Percentiles rank a stretch among this genome's conserved stretches.
phyloP scores from a whole-genome alignment of 2,888 invertebrate species.

The Timema cristinae region DNA sequence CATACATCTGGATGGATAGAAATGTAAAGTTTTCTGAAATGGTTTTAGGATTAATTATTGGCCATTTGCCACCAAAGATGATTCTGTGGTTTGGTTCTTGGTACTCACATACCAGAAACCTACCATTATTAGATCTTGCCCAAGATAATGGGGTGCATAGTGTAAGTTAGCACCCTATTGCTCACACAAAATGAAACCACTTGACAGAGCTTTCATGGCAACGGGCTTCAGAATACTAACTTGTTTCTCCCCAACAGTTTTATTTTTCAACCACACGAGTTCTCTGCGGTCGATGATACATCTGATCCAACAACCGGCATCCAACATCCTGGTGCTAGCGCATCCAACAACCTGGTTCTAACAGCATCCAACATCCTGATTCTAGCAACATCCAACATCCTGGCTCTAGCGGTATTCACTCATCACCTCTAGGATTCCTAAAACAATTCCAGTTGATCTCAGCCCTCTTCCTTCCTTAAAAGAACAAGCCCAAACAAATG shows the following conservation, averaged over 20 bases:
- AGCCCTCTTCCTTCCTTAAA: conserved; percentile 1
- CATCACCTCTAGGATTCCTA: not conserved
- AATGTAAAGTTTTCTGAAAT: not conserved
- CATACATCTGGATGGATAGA: not conserved
- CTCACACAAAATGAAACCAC: not conserved
- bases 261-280: not conserved
- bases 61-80: not conserved
- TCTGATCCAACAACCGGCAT: too few relatives aligned
- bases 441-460: not conserved
- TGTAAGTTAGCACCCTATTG: not conserved
- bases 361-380: not conserved
- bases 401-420: too few relatives aligned
- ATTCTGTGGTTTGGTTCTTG: not conserved
- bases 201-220: not conserved
- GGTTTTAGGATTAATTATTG: not conserved
- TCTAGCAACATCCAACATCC: too few relatives aligned
- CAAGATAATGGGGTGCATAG: not conserved
- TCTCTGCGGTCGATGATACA: not conserved
- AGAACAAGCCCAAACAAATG: not conserved
- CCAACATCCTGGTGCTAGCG: not conserved
- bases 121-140: not conserved
- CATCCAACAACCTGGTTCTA: not conserved
- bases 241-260: not conserved
- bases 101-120: not conserved
- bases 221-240: not conserved